Base-by-base conservation (phyloP, 1,140 invertebrate species). In the Meloidogyne chitwoodi region DNA sequence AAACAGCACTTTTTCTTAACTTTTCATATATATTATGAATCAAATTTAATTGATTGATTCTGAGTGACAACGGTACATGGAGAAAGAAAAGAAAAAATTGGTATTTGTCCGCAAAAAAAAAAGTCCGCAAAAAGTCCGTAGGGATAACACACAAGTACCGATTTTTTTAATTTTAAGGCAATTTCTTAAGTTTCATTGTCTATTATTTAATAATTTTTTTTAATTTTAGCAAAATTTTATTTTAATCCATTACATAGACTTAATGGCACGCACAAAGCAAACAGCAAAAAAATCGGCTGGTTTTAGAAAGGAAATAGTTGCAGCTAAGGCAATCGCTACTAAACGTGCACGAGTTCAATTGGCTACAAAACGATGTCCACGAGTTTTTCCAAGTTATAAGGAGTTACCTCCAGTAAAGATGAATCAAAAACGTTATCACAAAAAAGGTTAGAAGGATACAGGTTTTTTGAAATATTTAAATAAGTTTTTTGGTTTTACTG, bases 341-440 rank as follows among this genome's bases (percentile, higher is more conserved):
- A 56, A 48, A 29, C 56, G 56, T 3, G 2, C 48, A 19, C 22
- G 71, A 14, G 24, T 56, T n/a, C 41, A 73, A 2, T 22, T 73
- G 56, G 71, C 71, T 8, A 73, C 71, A 4, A 73, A 73, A 14
- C 56, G 71, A 31, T 26, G 29, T 24, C 24, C 41, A 2, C 31
- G 64, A 19, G 56, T 31, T 24, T 24, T 27, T 38, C 16, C 64
- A 12, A 64, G 24, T 34, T 73, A 73, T 26, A 56, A 63, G 24
- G 71, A 73, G 56, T 63, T 73, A 22, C 71, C 71, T 12, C 71
- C 71, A 1, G 56, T 73, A 1, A 73, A 64, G 34, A 65, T 73
- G 22, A 6, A 64, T 16, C 71, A 73, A 19, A 73, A 73, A 12
- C 71, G 71, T 19, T 38, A 73, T 34, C 71, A 73, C 56, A 73